Evolutionary conservation across 2,797 vertebrate genomes (phyloP), one percentile per base, ranked within the genome.

Genomic region (Crocodylus rhombifer): DNA sequence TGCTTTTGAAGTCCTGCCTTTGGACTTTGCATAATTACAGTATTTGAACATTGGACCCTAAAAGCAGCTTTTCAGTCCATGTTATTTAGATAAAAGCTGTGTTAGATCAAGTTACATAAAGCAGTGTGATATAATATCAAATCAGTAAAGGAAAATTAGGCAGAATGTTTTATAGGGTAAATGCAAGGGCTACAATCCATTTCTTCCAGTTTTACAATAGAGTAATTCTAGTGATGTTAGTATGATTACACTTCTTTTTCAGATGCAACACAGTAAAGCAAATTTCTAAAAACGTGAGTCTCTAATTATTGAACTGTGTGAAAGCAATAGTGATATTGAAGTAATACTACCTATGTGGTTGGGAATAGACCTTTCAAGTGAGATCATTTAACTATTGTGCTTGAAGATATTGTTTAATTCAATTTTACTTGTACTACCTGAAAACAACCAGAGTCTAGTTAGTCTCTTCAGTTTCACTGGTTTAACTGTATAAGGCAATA

Each of bases 401-500:
- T 77, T 77, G 61, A 79, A 60, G 26, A 4, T 1, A 0, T 0
- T 55, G 13, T 16, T 87, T 74, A n/a, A 3, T 9, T 26, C 26
- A 13, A 71, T 33, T 56, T 79, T 77, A n/a, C 60, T 77, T 71
- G 36, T 5, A 15, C 64, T 88, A 60, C 71, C 36, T 11, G 60
- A 65, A 62, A 94, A 18, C 17, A 0, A 36, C 16, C 82, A 36
- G 4, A 2, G 82, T 82, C 57, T 51, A 51, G 42, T 51, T 51
- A 51, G 42, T 51, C 10, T 51, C 42, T 51, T 51, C 42, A 51
- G 42, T 51, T 51, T 69, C 61, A 3, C 5, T 25, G 14, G 62
- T 87, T 60, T 90, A 82, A 91, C 87, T 89, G 85, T 90, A 89
- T 91, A 58, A 69, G 65, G 51, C 14, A 82, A 42, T 20, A 79